A percentile compares a stretch with the other conserved stretches of the same genome.
Conservation (phyloP, 2,888 invertebrate species). For the Ormia ochracea region DNA sequence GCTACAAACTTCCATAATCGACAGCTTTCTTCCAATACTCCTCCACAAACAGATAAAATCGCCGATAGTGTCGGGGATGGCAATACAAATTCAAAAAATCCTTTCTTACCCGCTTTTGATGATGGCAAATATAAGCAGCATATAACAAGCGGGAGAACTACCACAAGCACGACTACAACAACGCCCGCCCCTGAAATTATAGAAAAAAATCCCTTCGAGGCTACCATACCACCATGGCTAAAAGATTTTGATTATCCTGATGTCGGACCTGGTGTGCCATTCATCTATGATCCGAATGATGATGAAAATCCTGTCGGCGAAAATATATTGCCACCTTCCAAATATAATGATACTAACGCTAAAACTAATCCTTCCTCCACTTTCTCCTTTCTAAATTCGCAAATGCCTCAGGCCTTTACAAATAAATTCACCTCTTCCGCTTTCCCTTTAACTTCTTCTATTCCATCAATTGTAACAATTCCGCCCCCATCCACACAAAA, state of each 20-base stretch:
- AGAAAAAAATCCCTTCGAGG: conserved; percentile 69
- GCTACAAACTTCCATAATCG: conserved; percentile 57
- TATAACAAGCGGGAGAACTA: conserved; percentile 11
- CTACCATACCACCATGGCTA: conserved; percentile 73
- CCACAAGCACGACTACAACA: conserved; percentile 63
- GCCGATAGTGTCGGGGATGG: conserved; percentile 10
- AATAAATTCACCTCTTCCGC: conserved; percentile 58
- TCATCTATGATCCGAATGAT: conserved; percentile 64
- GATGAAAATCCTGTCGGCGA: conserved; percentile 57
- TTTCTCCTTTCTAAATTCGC: conserved; percentile 56
- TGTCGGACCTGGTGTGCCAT: conserved; percentile 74
- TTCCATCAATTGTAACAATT: conserved; percentile 72
- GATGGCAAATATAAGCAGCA: conserved; percentile 57
- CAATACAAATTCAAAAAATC: conserved; percentile 42
- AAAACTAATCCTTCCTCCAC: conserved; percentile 52
- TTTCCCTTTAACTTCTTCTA: conserved; percentile 66
- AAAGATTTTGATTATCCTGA: conserved; percentile 73
- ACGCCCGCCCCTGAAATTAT: conserved; percentile 61
- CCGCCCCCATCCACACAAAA: conserved; percentile 70
- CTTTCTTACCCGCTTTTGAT: conserved; percentile 54
- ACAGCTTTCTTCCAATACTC: conserved; percentile 40
- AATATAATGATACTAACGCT: conserved; percentile 49
- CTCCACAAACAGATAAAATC: conserved; percentile 45
- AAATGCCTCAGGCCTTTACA: conserved; percentile 64
- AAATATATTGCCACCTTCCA: conserved; percentile 64